Evolutionary conservation across 2,797 vertebrate genomes (phyloP), one percentile per base, ranked within the genome.

Genomic region (Gallinago nigripennis): DNA sequence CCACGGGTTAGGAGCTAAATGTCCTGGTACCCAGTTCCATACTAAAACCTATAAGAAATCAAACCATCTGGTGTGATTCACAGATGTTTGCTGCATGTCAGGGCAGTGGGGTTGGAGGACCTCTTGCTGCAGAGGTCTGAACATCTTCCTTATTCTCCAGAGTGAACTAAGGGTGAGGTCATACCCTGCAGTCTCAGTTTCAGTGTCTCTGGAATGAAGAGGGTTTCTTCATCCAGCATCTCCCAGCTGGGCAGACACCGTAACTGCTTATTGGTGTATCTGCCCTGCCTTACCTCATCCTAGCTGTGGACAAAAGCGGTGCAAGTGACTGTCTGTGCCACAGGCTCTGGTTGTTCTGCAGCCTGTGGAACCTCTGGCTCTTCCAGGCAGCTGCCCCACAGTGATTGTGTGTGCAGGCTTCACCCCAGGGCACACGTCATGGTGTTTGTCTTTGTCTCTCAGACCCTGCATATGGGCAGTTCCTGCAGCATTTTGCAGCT

Each of bases 291-390:
- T 5, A 7, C 31, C 33, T 8, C 43, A 31, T 72, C 63, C 51
- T 8, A 3, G 51, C 39, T 0, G 2, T 3, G 48, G n/a, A 8
- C 75, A 45, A 19, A 41, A 60, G 57, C 1, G 0, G 20, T 30
- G n/a, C 63, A 1, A 35, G 43, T 12, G 57, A 21, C 82, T 28
- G 21, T 25, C 33, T 16, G 57, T 5, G 35, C 3, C 30, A 5
- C 28, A 8, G 37, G 68, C 88, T 72, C 46, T 3, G 71, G 27
- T 3, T 24, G 11, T 30, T 46, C 60, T 2, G 0, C 57, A 33
- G 77, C 48, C 54, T 13, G 27, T 12, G 79, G 30, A 39, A 21
- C 28, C 37, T 82, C 43, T 35, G 0, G 4, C 46, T 65, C 37
- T n/a, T n/a, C 56, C 48, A 35, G 45, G 43, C 77, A 37, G 43